Base-by-base conservation (phyloP, 2,113 vertebrate species). In the Cinclus mexicanus region DNA sequence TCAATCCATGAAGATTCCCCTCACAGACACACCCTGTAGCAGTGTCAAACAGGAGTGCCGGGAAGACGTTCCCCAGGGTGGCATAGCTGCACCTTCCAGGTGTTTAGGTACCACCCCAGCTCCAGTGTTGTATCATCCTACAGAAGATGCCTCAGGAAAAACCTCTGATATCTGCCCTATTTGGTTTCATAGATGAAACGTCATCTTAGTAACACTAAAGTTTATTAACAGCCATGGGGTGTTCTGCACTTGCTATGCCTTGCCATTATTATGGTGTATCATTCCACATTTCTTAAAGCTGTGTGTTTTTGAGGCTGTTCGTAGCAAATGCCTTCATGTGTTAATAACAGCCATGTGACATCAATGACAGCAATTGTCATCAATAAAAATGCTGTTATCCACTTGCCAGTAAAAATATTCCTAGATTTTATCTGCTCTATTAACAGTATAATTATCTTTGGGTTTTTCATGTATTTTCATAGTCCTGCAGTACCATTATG, bases 251-350 rank as follows among this genome's bases (percentile, higher is more conserved):
- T 71, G 25, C 5, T 24, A 3, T 59, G 11, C 9, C 17, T 31
- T 24, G 24, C 64, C 22, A 9, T 22, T 4, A 1, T 57, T 39
- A 4, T 0, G 3, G 29, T 67, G 8, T 29, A 11, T 37, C 29
- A 39, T 47, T 55, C 29, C 3, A 12, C 10, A 29, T 83, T 81
- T 83, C 26, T 63, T 67, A 56, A 16, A 1, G 2, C 24, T 55
- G 4, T 0, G 0, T 52, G 63, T 4, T 76, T 65, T 70, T 39
- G 25, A 26, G 50, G 12, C 31, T 85, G 2, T 42, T 81, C 10
- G 41, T 11, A 57, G 63, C 3, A 11, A 31, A 42, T 63, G 7
- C 12, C 17, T 69, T 83, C 49, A 13, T 42, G 11, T 28, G 12
- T 89, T 84, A 67, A 6, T 31, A 74, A 46, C 41, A 88, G 41